Evolutionary conservation across 2,797 vertebrate species (phyloP).

Genomic region (Botia kubotai): DNA sequence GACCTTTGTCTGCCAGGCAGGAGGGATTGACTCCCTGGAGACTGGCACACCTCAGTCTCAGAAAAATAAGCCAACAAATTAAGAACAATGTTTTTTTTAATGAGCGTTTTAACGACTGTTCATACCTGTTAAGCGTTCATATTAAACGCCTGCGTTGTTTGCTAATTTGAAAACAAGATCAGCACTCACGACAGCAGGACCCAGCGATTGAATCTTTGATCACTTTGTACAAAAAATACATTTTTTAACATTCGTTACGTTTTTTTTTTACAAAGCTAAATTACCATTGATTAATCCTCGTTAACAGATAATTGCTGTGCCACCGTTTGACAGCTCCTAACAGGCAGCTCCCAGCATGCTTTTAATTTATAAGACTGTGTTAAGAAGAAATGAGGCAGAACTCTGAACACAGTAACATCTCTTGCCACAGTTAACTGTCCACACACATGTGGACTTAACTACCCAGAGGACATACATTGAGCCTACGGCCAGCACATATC

Average conservation of each 20-base stretch:
- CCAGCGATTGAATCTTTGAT: slow-evolving; percentile 29
- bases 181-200: not conserved
- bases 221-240: slow-evolving; percentile 37
- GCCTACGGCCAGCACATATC: slow-evolving; percentile 16
- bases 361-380: slow-evolving; percentile 59
- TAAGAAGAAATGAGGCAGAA: slow-evolving; percentile 58
- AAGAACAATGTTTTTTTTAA: slow-evolving; percentile 39
- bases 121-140: slow-evolving; percentile 11
- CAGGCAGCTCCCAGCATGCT: slow-evolving; percentile 53
- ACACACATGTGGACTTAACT: slow-evolving; percentile 33
- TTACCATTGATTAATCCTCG: slow-evolving; percentile 62
- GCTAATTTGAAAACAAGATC: slow-evolving; percentile 11
- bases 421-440: slow-evolving; percentile 39
- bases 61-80: slow-evolving; percentile 62
- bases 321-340: slow-evolving; percentile 58
- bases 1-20: slow-evolving; percentile 60
- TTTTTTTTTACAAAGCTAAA: slow-evolving; percentile 55
- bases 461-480: slow-evolving; percentile 28
- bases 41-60: slow-evolving; percentile 53
- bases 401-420: slow-evolving; percentile 52
- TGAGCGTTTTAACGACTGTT: slow-evolving; percentile 22
- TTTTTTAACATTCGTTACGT: not conserved
- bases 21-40: slow-evolving; percentile 69
- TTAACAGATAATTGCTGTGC: slow-evolving; percentile 61
- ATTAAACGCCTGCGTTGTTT: not conserved